These are phyloP conservation scores for Eulemur rubriventer DNA, from an alignment of 2,797 vertebrate genomes.

Conservation along the genomic window DNA sequence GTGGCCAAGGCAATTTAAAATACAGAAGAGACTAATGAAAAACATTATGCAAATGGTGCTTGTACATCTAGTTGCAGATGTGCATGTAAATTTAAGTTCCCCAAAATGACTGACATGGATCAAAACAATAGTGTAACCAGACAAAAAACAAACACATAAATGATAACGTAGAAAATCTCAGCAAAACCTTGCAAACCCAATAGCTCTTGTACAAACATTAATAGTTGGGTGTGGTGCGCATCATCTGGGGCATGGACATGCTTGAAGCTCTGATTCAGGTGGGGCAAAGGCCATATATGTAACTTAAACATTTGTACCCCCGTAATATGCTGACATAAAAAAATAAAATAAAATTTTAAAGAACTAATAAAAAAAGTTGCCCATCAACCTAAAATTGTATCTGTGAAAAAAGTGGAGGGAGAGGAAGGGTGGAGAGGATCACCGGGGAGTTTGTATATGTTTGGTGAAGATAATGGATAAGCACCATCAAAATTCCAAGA, in stretches of 20 bases:
- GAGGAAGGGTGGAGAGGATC: not conserved
- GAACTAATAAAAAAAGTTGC: not conserved
- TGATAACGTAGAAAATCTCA: not conserved
- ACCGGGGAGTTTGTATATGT: not conserved
- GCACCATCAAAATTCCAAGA: not conserved
- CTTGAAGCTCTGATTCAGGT: too few relatives aligned
- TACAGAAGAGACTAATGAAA: not conserved
- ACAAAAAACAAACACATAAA: not conserved
- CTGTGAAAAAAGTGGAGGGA: not conserved
- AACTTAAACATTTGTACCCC: too few relatives aligned
- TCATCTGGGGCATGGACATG: too few relatives aligned
- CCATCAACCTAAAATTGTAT: not conserved
- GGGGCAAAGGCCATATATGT: too few relatives aligned
- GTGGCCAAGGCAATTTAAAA: constrained; percentile 6
- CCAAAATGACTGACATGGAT: not conserved
- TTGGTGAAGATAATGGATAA: not conserved
- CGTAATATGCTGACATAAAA: too few relatives aligned
- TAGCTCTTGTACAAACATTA: not conserved
- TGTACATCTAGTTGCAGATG: not conserved
- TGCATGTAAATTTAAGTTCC: not conserved
- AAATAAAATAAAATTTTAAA: too few relatives aligned
- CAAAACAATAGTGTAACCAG: not conserved
- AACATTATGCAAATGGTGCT: constrained; percentile 5
- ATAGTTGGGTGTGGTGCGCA: not conserved
- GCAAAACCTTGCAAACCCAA: not conserved